Evolutionary conservation across 2,888 invertebrate genomes (phyloP), one percentile per base, ranked within the genome.

Genomic region (Xylophagus ater): DNA sequence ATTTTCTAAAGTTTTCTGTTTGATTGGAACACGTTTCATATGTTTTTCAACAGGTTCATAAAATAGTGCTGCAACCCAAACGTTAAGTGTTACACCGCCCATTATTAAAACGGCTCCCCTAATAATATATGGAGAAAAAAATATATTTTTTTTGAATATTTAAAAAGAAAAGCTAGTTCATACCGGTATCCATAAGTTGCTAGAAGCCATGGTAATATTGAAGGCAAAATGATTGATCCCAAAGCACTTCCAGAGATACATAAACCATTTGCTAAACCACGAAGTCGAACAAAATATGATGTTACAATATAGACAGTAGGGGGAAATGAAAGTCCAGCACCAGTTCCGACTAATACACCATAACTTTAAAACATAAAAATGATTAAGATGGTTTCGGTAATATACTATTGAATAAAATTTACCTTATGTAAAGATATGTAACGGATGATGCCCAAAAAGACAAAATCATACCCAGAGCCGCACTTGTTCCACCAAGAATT

Each of bases 261-360:
- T 15, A 88, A 74, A 0, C 88, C 88, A 62, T 88, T 88, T 29
- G 88, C 88, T 10, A 88, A 68, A 0, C 88, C 88, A 30, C 87
- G 70, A 8, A 78, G 65, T 32, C 76, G 72, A 28, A 82, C 78
- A 62, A 88, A 88, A 65, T 88, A 88, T 42, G 84, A 84, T 35
- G 86, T 86, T 48, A 88, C 87, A 50, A 88, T 87, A 64, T 88
- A 87, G 23, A 89, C 86, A 0, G 88, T 88, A 3, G 88, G 87
- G 1, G 88, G 88, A 66, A 88, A 89, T 1, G 86, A 79, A 7
- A 88, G 65, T 0, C 88, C 88, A 2, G 87, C 87, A 6, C 88
- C 88, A 25, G 78, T 76, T 45, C 88, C 88, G 15, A 86, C 83
- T 56, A 86, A 66, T 10, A 83, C 73, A 35, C 87, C 87, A 64